phyloP scores from a whole-genome alignment of 2,888 invertebrate species.

The Ommatoiulus sabulosus region DNA sequence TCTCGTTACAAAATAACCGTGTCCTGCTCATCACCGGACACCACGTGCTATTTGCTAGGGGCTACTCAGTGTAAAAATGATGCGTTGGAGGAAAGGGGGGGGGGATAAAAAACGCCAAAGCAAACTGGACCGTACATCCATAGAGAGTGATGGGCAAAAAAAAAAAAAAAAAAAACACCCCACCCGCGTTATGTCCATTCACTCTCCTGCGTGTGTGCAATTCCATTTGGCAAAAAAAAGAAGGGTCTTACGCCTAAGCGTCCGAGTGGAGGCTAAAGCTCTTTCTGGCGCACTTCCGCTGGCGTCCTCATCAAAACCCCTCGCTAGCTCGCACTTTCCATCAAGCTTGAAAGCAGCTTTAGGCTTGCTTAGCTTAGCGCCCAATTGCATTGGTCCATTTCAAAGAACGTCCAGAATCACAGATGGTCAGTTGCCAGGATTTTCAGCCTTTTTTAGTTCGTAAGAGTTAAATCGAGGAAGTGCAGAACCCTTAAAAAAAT shows the following conservation, averaged over 20 bases:
- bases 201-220: constrained; percentile 22
- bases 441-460: background rate
- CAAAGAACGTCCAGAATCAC: constrained; percentile 47
- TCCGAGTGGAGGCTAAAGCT: constrained; percentile 55
- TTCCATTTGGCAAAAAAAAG: constrained; percentile 51
- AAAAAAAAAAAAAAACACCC: constrained; percentile 13
- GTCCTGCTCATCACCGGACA: constrained; percentile 46
- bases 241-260: constrained; percentile 51
- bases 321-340: constrained; percentile 23
- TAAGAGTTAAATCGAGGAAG: constrained; percentile 48
- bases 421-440: constrained; percentile 48
- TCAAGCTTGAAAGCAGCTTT: constrained; percentile 48
- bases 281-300: constrained; percentile 51
- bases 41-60: constrained; percentile 47
- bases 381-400: constrained; percentile 41
- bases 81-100: constrained; percentile 47
- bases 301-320: constrained; percentile 41
- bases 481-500: constrained; percentile 9
- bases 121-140: constrained; percentile 47
- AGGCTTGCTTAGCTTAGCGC: constrained; percentile 47
- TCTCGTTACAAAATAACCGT: constrained; percentile 47
- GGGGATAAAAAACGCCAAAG: background rate
- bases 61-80: constrained; percentile 46
- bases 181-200: constrained; percentile 3
- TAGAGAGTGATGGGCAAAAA: constrained; percentile 42